Percentiles rank a stretch among this genome's conserved stretches.
These are phyloP conservation scores for Atopsyche davidsoni DNA, from an alignment of 1,140 invertebrate genomes.

Conservation along the genomic window DNA sequence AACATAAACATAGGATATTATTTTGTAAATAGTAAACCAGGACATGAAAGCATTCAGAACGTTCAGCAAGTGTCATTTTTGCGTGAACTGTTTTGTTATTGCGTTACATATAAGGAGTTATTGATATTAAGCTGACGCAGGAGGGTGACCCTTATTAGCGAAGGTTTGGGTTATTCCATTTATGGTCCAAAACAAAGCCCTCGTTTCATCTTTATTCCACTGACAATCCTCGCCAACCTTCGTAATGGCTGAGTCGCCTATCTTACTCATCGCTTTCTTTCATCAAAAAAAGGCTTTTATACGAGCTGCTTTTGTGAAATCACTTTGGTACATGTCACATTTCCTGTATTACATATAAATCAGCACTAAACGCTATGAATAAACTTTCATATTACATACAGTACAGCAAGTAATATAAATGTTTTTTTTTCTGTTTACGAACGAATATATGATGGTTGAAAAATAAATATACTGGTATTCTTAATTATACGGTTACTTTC, in stretches of 20 bases:
- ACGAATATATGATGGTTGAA: too few species aligned
- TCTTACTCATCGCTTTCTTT: not conserved
- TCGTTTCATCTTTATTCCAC: slow-evolving; percentile 10
- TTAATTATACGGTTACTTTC: too few species aligned
- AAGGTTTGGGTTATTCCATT: slow-evolving; percentile 10
- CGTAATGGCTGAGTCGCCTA: not conserved
- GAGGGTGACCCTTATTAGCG: slow-evolving; percentile 18
- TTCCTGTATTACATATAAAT: too few species aligned
- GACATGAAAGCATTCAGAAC: not conserved
- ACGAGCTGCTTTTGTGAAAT: too few species aligned
- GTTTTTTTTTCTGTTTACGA: too few species aligned
- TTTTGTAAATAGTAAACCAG: not conserved
- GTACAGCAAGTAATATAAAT: too few species aligned
- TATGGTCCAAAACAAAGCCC: slow-evolving; percentile 1
- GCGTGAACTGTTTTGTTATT: slow-evolving; percentile 17
- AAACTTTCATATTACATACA: too few species aligned
- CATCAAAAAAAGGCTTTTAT: not conserved
- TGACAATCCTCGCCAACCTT: not conserved
- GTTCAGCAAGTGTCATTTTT: not conserved
- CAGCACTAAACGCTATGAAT: too few species aligned
- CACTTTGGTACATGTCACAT: too few species aligned
- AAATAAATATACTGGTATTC: too few species aligned
- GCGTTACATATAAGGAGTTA: slow-evolving; percentile 18
- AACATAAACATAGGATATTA: not conserved
- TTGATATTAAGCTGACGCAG: slow-evolving; percentile 21